Conservation (phyloP, 1,140 invertebrate genomes). For the Cryptotermes secundus region DNA sequence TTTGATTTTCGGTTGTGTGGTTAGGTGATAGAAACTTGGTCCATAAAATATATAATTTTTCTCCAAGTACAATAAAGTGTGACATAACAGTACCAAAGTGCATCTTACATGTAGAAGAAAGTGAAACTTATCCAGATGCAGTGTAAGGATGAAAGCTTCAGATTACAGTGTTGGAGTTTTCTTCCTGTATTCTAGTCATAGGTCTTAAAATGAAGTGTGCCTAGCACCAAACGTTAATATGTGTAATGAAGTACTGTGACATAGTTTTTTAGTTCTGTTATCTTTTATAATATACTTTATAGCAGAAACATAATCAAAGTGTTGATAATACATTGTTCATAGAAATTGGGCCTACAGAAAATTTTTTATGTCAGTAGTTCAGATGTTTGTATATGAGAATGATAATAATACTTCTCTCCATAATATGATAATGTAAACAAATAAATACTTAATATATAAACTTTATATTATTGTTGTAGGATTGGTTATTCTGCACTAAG, state of each 20-base stretch:
- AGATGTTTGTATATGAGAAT: background rate
- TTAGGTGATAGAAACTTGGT: background rate
- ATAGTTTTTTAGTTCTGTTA: background rate
- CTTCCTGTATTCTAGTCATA: background rate
- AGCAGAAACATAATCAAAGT: background rate
- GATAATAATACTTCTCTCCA: background rate
- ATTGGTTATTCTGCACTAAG: too few relatives aligned
- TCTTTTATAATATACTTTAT: background rate
- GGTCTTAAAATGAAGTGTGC: background rate
- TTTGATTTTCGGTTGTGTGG: background rate
- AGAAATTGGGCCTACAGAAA: background rate
- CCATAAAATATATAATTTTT: background rate
- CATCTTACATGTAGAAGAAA: background rate
- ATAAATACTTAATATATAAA: background rate
- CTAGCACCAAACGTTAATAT: background rate
- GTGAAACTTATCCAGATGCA: background rate
- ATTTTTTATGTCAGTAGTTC: slow-evolving; percentile 1
- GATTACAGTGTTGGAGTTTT: background rate
- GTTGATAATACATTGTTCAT: background rate
- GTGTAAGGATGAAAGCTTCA: background rate
- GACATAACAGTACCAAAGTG: background rate
- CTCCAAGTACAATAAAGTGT: background rate
- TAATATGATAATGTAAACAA: background rate
- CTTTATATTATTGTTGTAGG: background rate
- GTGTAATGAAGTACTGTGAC: background rate